phyloP scores from a whole-genome alignment of 2,797 vertebrate genomes.

The Helarctos malayanus region DNA sequence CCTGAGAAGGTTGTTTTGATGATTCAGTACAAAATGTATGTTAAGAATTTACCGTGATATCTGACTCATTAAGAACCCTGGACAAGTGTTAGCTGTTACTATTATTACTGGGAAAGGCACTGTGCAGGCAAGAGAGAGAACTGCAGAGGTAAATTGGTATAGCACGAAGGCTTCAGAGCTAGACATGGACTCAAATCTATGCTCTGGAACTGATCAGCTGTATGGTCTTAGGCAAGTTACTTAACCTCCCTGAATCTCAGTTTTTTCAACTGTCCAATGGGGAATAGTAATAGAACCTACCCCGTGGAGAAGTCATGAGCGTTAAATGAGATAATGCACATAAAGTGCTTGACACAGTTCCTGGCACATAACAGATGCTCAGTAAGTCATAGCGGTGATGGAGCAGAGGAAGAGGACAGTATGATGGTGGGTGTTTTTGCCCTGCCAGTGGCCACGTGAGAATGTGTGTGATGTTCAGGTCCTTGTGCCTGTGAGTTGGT shows the following conservation, averaged over 20 bases:
- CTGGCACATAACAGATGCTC: conserved; percentile 3
- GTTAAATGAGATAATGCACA: conserved; percentile 38
- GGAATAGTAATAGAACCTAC: conserved; percentile 9
- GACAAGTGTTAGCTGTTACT: not conserved
- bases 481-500: not conserved
- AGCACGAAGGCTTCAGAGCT: not conserved
- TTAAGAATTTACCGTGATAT: not conserved
- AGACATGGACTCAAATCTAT: not conserved
- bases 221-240: not conserved
- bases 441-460: not conserved
- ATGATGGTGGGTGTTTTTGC: not conserved
- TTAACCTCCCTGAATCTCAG: not conserved
- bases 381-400: not conserved
- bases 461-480: not conserved
- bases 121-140: not conserved
- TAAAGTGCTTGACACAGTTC: not conserved
- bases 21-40: not conserved
- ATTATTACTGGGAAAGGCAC: not conserved
- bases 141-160: not conserved
- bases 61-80: not conserved
- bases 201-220: not conserved
- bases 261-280: conserved; percentile 47
- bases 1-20: not conserved
- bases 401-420: not conserved
- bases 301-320: conserved; percentile 29